Base-by-base conservation (phyloP, 2,888 invertebrate species). In the Cataglyphis cursor region DNA sequence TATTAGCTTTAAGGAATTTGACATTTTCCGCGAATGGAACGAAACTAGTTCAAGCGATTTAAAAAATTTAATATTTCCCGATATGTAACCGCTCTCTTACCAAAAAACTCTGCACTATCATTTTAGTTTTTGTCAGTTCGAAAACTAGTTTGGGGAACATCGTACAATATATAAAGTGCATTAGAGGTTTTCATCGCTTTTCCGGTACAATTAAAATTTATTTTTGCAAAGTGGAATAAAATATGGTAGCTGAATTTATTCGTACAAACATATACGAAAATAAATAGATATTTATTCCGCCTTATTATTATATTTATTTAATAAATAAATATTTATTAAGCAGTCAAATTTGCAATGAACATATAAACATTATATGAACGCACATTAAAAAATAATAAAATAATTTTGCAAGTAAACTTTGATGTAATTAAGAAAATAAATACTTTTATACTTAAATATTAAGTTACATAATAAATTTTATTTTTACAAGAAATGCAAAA, bases 81-180 rank as follows among this genome's bases (percentile, higher is more conserved):
- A 64, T 18, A 51, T 12, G 1, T 0, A 59, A 35, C 21, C 12
- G 24, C 0, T 35, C 6, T 54, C 6, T 74, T 38, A 64, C n/a
- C 5, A 31, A 59, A 48, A 68, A 57, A 59, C 3, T 21, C 31
- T 35, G 24, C 12, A 64, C 75, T 28, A 44, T 70, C 35, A 59
- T 21, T 12, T 70, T 3, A 44, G 24, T 70, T 80, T 78, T 76
- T 76, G 28, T 70, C 12, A 35, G 1, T 68, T 24, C 15, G 12
- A 15, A 18, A 80, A 70, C 44, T 18, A 61, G 70, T 80, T 5
- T 24, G 70, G 24, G 68, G 21, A 18, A 59, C 61, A 12, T 70
- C 70, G 24, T 21, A 35, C n/a, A 80, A 76, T 28, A 6, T n/a
- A 28, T n/a, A 31, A 15, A 65, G 21, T n/a, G 21, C 12, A 24